Evolutionary conservation across 2,797 vertebrate genomes (phyloP).

Genomic region (Anableps anableps): DNA sequence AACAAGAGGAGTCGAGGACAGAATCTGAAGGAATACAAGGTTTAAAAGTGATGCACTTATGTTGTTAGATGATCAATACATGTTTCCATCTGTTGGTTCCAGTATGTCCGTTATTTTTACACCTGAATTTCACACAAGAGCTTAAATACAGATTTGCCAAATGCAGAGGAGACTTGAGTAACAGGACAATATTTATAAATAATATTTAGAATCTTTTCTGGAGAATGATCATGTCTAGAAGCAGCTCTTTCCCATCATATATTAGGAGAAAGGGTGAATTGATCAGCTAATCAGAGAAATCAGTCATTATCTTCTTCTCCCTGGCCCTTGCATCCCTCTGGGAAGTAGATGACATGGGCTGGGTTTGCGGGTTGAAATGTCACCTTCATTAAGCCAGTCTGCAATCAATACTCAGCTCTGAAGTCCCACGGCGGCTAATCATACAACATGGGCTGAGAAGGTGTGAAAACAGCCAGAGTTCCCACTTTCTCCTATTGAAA

Average conservation of each 20-base stretch:
- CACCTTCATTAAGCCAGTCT: conserved; percentile 64
- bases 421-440: conserved; percentile 63
- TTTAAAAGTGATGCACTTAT: conserved; percentile 12
- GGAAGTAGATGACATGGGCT: conserved; percentile 37
- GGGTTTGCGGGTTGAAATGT: conserved; percentile 60
- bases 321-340: conserved; percentile 1
- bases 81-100: background rate
- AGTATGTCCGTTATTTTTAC: conserved; percentile 4
- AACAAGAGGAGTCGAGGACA: conserved; percentile 3
- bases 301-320: conserved; percentile 46
- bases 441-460: conserved; percentile 28
- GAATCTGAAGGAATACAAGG: conserved; percentile 3
- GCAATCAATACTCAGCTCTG: conserved; percentile 62
- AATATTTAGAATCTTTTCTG: background rate
- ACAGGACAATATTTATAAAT: background rate
- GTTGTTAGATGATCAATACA: background rate
- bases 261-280: conserved; percentile 36
- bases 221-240: background rate
- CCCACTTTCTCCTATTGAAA: conserved; percentile 40
- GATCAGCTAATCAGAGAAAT: conserved; percentile 44
- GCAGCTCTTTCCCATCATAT: background rate
- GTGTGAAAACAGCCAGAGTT: conserved; percentile 16
- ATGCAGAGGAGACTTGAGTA: conserved; percentile 4
- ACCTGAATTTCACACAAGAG: background rate
- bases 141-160: conserved; percentile 8